Percentiles rank a stretch among this genome's conserved stretches.
Conservation (phyloP, 2,888 invertebrate species). For the Thelaira solivaga region DNA sequence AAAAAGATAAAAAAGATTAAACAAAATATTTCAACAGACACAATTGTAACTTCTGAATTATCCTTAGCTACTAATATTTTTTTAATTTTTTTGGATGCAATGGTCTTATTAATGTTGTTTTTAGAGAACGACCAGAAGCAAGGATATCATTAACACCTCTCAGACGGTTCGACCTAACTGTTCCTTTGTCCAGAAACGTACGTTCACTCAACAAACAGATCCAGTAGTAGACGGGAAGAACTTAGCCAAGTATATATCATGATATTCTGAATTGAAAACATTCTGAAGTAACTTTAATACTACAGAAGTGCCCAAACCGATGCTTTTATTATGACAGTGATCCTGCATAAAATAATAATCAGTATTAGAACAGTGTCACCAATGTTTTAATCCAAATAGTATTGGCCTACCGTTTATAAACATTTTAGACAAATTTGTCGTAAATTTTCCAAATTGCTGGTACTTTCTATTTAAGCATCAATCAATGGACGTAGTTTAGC, state of each 20-base stretch:
- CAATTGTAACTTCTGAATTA: no score
- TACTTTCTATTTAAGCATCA: constrained; percentile 8
- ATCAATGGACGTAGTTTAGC: background rate
- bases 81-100: no score
- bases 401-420: background rate
- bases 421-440: no score
- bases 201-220: background rate
- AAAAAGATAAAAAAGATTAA: no score
- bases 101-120: constrained; percentile 4
- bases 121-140: background rate
- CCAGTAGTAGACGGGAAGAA: constrained; percentile 5
- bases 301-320: background rate
- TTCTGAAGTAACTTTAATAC: background rate
- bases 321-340: no score
- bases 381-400: background rate
- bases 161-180: constrained; percentile 16
- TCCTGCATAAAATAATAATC: no score
- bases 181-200: constrained; percentile 14
- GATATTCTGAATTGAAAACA: background rate
- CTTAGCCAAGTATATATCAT: background rate
- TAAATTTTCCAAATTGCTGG: no score
- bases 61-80: no score
- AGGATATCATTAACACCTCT: background rate
- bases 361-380: background rate
- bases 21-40: no score